Evolutionary conservation across 1,140 invertebrate species (phyloP).

Genomic region (Cephus cinctus): DNA sequence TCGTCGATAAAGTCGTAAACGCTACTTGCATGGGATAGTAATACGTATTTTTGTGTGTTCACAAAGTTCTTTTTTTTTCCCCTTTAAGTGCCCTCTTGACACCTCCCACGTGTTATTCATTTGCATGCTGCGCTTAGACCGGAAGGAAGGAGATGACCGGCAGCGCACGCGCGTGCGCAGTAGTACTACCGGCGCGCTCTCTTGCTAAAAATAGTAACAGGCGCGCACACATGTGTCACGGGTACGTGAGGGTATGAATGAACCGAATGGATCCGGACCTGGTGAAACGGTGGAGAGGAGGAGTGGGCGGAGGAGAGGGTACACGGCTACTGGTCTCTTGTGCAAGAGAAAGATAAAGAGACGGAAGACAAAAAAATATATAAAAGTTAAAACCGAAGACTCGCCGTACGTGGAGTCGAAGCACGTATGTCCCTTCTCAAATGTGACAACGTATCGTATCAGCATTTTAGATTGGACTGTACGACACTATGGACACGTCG

Average conservation of each 20-base stretch:
- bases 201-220: no score
- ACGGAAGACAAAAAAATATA: conserved; percentile 6
- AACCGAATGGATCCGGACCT: not conserved
- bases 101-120: conserved; percentile 34
- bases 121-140: conserved; percentile 21
- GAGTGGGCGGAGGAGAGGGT: not conserved
- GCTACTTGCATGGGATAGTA: conserved; percentile 11
- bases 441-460: no score
- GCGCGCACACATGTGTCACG: no score
- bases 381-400: conserved; percentile 15
- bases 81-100: conserved; percentile 23
- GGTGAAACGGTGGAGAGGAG: not conserved
- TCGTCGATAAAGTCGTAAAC: no score
- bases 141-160: conserved; percentile 35
- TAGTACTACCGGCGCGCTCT: no score
- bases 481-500: no score
- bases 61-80: conserved; percentile 18
- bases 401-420: no score
- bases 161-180: conserved; percentile 26
- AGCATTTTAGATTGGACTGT: no score
- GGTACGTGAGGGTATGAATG: not conserved
- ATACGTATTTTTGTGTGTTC: conserved; percentile 24
- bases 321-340: no score
- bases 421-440: no score
- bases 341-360: no score